Conservation (phyloP, 2,113 vertebrate genomes). For the Hiodon tergisus region DNA sequence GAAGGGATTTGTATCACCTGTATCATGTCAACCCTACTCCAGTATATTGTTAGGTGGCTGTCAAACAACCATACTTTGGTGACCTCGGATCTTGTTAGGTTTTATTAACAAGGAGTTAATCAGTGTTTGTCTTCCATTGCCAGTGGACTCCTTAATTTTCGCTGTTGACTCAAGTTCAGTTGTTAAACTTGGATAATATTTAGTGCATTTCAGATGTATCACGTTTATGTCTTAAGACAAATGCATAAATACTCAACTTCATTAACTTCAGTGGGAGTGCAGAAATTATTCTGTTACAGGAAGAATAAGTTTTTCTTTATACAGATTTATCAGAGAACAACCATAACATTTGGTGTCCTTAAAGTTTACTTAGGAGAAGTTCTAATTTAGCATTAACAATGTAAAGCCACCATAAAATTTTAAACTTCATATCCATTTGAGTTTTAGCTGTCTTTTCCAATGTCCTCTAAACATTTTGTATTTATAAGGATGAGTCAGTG, state of each 20-base stretch:
- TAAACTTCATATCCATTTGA: background rate
- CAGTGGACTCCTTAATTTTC: too few species aligned
- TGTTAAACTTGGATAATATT: too few species aligned
- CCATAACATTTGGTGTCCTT: background rate
- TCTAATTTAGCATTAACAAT: background rate
- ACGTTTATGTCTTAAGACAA: too few species aligned
- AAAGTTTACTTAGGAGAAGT: background rate
- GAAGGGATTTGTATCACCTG: too few species aligned
- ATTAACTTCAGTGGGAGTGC: background rate
- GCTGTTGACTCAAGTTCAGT: too few species aligned
- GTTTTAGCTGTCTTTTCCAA: slow-evolving; percentile 11
- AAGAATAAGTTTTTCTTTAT: background rate
- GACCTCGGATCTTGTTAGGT: too few species aligned
- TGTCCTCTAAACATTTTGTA: background rate
- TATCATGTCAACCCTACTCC: too few species aligned
- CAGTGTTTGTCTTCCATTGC: too few species aligned
- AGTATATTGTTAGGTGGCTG: too few species aligned
- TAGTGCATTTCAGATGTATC: background rate
- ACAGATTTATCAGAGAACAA: slow-evolving; percentile 15
- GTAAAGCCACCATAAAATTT: slow-evolving; percentile 3
- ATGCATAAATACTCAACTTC: background rate
- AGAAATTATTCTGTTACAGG: background rate
- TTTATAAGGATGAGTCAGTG: too few species aligned
- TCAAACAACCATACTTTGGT: too few species aligned
- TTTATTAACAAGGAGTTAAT: too few species aligned